Conservation (phyloP, 2,888 invertebrate species). For the Dione juno region DNA sequence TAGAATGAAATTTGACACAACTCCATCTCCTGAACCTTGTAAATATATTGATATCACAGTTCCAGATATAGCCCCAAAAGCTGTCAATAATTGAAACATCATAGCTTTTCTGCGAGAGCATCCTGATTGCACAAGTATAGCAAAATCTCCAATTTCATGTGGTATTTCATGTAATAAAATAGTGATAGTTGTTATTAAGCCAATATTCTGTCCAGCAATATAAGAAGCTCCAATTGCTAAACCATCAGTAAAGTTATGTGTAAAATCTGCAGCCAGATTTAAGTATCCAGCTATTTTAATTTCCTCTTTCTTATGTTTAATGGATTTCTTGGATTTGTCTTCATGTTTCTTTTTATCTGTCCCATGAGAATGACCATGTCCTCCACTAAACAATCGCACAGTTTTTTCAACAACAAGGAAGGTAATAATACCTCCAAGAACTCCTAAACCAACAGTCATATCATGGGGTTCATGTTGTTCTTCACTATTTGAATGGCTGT, state of each 20-base stretch:
- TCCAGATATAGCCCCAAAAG: slow-evolving; percentile 96
- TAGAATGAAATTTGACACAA: slow-evolving; percentile 93
- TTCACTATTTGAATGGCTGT: slow-evolving; percentile 79
- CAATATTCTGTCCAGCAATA: slow-evolving; percentile 94
- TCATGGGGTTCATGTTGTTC: slow-evolving; percentile 86
- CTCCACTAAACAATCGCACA: slow-evolving; percentile 93
- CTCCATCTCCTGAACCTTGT: slow-evolving; percentile 87
- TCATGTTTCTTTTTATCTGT: slow-evolving; percentile 72
- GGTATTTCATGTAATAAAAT: slow-evolving; percentile 99
- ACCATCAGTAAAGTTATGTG: slow-evolving; percentile 99
- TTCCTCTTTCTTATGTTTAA: slow-evolving; percentile 71
- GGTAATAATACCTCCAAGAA: slow-evolving; percentile 95
- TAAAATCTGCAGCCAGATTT: slow-evolving; percentile 98
- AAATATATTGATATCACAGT: slow-evolving; percentile 93
- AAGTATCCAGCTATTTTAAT: slow-evolving; percentile 90
- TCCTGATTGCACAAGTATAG: slow-evolving; percentile 98
- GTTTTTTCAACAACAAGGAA: slow-evolving; percentile 97
- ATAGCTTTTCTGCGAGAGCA: slow-evolving; percentile 97
- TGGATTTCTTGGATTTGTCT: slow-evolving; percentile 68
- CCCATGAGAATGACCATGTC: slow-evolving; percentile 89
- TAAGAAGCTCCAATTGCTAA: slow-evolving; percentile 99
- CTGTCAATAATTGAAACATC: slow-evolving; percentile 96
- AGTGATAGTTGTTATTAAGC: slow-evolving; percentile 95
- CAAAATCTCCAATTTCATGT: slow-evolving; percentile 99
- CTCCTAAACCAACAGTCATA: slow-evolving; percentile 96